These are phyloP conservation scores for Cataglyphis cursor DNA, from an alignment of 2,888 invertebrate species.

Conservation along the genomic window DNA sequence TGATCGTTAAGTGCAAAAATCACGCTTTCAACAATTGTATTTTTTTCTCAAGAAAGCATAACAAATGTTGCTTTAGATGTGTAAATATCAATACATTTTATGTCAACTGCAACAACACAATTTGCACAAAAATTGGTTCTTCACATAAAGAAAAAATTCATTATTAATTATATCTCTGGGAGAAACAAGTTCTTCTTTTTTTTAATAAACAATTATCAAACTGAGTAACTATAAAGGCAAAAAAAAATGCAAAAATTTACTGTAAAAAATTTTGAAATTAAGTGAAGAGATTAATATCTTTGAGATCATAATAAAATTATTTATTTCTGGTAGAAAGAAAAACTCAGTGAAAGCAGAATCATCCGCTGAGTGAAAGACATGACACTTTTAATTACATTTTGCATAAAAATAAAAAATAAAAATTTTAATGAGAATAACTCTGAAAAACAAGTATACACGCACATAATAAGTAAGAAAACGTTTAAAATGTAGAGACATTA, in stretches of 20 bases:
- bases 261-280: neutral
- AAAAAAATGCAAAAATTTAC: neutral
- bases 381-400: neutral
- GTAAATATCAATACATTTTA: neutral
- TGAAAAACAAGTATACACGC: neutral
- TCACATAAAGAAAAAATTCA: neutral
- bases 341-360: neutral
- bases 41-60: neutral
- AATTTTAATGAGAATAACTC: neutral
- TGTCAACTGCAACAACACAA: neutral
- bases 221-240: neutral
- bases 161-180: neutral
- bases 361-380: neutral
- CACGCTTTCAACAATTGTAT: neutral
- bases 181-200: neutral
- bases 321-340: neutral
- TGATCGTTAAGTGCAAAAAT: neutral
- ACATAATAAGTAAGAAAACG: neutral
- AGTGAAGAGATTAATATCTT: neutral
- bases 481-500: neutral
- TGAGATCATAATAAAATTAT: neutral
- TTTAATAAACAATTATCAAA: neutral
- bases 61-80: neutral
- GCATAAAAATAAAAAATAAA: neutral
- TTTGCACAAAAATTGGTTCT: neutral